phyloP scores from a whole-genome alignment of 1,140 invertebrate genomes.

The Lamellibrachia luymesi region DNA sequence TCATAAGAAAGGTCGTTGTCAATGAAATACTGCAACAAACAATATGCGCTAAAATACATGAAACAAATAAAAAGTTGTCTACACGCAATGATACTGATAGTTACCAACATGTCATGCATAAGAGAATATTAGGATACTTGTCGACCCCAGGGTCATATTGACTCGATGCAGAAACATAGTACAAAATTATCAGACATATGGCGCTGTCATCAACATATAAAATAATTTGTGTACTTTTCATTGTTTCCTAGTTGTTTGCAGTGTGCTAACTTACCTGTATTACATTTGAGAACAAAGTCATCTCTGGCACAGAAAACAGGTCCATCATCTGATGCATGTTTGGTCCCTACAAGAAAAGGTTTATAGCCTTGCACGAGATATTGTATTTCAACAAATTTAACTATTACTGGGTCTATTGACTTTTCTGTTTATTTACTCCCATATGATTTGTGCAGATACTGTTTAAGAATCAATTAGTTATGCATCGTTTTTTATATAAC shows the following conservation, averaged over 20 bases:
- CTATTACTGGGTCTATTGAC: background rate
- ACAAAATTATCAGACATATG: too few species aligned
- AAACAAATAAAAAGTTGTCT: slow-evolving; percentile 15
- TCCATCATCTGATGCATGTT: slow-evolving; percentile 95
- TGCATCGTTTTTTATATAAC: background rate
- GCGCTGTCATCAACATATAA: too few species aligned
- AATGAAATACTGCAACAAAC: slow-evolving; percentile 72
- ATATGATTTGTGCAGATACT: background rate
- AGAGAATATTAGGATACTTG: too few species aligned
- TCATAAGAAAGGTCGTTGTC: slow-evolving; percentile 88
- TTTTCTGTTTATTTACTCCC: background rate
- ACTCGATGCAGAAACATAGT: too few species aligned
- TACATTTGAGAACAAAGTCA: slow-evolving; percentile 87
- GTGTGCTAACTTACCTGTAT: slow-evolving; percentile 64
- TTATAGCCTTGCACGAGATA: background rate
- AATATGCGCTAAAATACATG: slow-evolving; percentile 21
- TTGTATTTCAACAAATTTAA: background rate
- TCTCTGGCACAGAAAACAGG: slow-evolving; percentile 96
- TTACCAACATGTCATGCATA: too few species aligned
- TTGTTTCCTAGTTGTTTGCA: background rate
- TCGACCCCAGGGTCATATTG: too few species aligned
- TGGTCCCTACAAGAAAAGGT: slow-evolving; percentile 63
- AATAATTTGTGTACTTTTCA: background rate
- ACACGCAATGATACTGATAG: slow-evolving; percentile 17
- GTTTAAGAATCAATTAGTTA: background rate